phyloP scores from a whole-genome alignment of 37 sponge, comb jelly and placozoan species.

The Eunapius fragilis region DNA sequence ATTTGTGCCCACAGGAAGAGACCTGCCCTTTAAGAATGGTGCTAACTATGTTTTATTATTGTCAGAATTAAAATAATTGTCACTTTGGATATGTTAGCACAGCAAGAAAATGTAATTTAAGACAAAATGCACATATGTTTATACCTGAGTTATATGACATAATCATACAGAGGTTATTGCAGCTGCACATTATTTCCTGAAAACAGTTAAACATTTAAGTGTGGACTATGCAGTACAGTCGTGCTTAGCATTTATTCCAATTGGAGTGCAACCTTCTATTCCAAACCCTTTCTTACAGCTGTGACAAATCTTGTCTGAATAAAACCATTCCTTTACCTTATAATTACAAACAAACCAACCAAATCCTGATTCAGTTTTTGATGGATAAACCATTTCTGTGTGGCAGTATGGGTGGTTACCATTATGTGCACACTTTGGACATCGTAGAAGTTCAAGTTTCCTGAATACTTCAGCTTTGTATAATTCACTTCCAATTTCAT shows the following conservation, averaged over 20 bases:
- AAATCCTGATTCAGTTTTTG: not conserved
- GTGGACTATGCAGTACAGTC: not conserved
- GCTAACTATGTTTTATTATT: too few species aligned
- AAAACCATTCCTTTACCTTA: not conserved
- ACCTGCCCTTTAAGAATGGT: too few species aligned
- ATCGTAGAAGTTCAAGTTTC: not conserved
- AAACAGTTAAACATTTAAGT: too few species aligned
- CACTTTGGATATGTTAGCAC: too few species aligned
- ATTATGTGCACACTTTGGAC: not conserved
- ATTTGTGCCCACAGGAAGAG: too few species aligned
- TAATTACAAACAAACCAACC: not conserved
- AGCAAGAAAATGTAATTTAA: too few species aligned
- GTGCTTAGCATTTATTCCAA: not conserved
- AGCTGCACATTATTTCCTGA: too few species aligned
- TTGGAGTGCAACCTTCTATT: not conserved
- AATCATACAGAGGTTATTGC: too few species aligned
- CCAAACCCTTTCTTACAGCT: not conserved
- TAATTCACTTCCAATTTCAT: not conserved
- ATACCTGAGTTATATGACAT: too few species aligned
- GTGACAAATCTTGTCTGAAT: not conserved
- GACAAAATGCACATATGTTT: too few species aligned
- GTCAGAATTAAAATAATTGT: too few species aligned
- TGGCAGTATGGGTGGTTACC: not conserved
- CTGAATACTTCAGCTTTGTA: not conserved
- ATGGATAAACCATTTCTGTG: not conserved